Evolutionary conservation across 2,797 vertebrate species (phyloP), one percentile per base, ranked within the genome.

Genomic region (Tolypeutes matacus): DNA sequence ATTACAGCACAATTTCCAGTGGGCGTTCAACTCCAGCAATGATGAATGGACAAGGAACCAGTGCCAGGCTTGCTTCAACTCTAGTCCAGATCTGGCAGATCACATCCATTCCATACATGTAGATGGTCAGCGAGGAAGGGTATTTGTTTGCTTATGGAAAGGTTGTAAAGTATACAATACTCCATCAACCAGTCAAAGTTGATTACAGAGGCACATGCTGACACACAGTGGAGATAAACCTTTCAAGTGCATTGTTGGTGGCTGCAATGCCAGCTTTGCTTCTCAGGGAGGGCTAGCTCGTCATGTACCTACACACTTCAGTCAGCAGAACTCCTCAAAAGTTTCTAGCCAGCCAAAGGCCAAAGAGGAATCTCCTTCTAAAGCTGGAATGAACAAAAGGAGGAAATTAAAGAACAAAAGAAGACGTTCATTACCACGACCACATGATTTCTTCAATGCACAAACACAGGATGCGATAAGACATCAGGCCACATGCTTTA

Each of bases 81-180:
- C 98, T 98, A 99, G 99, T 97, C 99, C 99, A 0, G 99, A 99
- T 97, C 97, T 99, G 98, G 99, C 99, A 0, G 99, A 99, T 70
- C 99, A 99, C 98, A 99, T 99, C 98, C 98, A 99, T 53, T 98
- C 99, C 78, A 98, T 98, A 58, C 99, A 99, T 4, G 99, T 99
- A 97, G 99, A 99, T 80, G 99, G 99, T 34, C 99, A 99, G 97
- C 98, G 99, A 95, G 99, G 99, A 97, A 99, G 99, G 99, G 99
- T 99, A 60, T 99, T 99, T 98, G 99, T 99, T 98, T 99, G 99
- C 98, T 99, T 99, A 90, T 99, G 99, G 99, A 99, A 99, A 95
- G 99, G 99, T 96, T 99, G 99, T 96, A 99, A 99, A 98, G 99
- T 99, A 39, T 99, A 99, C 97, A 99, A 99, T 98, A 99, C 99